Conservation (phyloP, 2,113 vertebrate genomes). For the Osmerus eperlanus region DNA sequence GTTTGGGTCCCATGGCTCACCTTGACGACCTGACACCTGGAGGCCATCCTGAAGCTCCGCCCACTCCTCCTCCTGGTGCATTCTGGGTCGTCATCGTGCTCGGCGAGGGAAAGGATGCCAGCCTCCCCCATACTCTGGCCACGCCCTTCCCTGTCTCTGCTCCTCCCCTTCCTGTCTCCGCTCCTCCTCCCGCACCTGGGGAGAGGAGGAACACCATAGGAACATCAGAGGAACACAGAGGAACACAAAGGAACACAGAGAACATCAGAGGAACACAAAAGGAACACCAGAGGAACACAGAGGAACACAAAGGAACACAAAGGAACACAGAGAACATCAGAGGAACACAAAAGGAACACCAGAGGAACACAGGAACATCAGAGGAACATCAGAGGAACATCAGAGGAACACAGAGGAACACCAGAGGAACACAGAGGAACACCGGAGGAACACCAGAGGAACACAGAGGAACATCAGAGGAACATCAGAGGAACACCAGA, state of each 20-base stretch:
- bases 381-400: too few species aligned
- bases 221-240: background rate
- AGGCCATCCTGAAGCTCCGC: conserved; percentile 71
- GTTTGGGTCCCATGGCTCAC: conserved; percentile 85
- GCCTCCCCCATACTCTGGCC: conserved; percentile 15
- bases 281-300: background rate
- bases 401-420: too few species aligned
- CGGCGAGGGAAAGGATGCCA: conserved; percentile 55
- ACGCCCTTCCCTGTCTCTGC: conserved; percentile 24
- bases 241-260: too few species aligned
- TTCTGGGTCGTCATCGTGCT: conserved; percentile 46
- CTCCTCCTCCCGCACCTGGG: conserved; percentile 59
- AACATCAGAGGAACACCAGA: too few species aligned
- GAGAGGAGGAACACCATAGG: conserved; percentile 5
- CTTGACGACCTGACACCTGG: conserved; percentile 84
- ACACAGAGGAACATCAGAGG: too few species aligned
- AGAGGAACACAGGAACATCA: too few species aligned
- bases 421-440: too few species aligned
- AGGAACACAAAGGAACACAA: too few species aligned
- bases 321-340: too few species aligned
- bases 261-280: conserved; percentile 5
- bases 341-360: too few species aligned
- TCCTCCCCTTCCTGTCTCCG: conserved; percentile 41
- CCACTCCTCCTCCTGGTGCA: conserved; percentile 46
- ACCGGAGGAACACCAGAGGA: too few species aligned